Evolutionary conservation across 2,113 vertebrate species (phyloP).

Genomic region (Clinocottus analis): DNA sequence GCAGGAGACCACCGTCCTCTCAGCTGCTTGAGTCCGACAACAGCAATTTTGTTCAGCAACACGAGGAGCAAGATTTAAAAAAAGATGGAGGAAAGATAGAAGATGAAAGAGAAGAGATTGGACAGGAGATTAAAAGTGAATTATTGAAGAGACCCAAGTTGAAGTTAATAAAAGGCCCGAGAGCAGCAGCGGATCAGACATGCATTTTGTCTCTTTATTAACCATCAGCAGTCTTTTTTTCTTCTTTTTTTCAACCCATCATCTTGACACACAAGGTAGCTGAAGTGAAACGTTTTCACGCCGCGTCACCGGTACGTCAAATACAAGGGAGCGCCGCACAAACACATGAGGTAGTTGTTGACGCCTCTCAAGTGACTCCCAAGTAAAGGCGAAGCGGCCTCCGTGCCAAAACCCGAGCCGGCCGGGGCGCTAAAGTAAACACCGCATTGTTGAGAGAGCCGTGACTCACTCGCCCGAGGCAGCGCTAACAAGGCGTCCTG

Average conservation of each 20-base stretch:
- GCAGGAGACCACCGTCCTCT: not conserved
- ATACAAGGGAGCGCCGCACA: not conserved
- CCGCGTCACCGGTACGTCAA: not conserved
- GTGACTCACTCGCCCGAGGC: conserved; percentile 58
- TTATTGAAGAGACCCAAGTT: not conserved
- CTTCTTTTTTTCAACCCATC: not conserved
- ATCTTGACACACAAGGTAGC: not conserved
- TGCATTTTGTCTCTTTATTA: not conserved
- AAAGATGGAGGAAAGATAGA: not conserved
- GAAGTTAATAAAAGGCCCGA: too few relatives aligned
- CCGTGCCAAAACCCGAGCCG: conserved; percentile 57
- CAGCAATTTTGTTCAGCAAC: too few relatives aligned
- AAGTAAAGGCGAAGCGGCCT: conserved; percentile 41
- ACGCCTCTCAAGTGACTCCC: conserved; percentile 34
- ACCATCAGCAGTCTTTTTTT: not conserved
- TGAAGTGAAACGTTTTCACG: not conserved
- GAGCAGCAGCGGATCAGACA: not conserved
- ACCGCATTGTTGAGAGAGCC: conserved; percentile 24
- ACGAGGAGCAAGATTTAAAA: not conserved
- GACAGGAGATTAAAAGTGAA: not conserved
- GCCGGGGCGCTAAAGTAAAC: conserved; percentile 57
- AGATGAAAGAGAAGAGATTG: too few relatives aligned
- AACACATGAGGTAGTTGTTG: conserved; percentile 50
- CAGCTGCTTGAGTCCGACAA: too few relatives aligned
- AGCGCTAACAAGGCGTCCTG: conserved; percentile 44